Conservation (phyloP, 2,888 invertebrate genomes). For the Drosophila ezoana region DNA sequence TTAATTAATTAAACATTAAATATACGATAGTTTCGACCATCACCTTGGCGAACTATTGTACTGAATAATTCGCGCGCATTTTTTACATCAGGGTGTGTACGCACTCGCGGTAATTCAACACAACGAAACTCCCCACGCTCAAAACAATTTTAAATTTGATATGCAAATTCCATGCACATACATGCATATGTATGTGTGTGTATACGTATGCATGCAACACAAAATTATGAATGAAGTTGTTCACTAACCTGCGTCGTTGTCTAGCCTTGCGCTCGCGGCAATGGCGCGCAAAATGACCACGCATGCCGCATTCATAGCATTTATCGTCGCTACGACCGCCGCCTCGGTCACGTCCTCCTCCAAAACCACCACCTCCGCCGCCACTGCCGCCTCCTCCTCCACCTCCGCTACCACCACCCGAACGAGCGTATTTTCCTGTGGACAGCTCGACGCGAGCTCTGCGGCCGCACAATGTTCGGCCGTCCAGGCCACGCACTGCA, state of each 20-base stretch:
- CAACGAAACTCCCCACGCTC: conserved; percentile 50
- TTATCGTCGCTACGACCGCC: conserved; percentile 89
- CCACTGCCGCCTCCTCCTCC: conserved; percentile 62
- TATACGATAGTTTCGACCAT: not conserved
- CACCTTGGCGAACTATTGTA: not conserved
- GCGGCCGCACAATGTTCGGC: conserved; percentile 94
- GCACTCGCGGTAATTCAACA: conserved; percentile 34
- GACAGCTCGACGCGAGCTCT: conserved; percentile 96
- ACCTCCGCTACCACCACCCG: conserved; percentile 72
- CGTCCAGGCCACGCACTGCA: conserved; percentile 91
- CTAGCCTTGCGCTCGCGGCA: conserved; percentile 89
- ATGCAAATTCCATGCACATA: conserved; percentile 30
- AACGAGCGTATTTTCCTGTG: conserved; percentile 89
- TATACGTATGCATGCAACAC: conserved; percentile 35
- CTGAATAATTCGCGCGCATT: conserved; percentile 36
- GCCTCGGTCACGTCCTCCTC: conserved; percentile 86
- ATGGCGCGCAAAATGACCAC: conserved; percentile 97
- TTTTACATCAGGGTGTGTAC: conserved; percentile 27
- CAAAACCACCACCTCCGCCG: conserved; percentile 84
- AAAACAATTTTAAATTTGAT: conserved; percentile 59
- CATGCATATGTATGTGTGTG: conserved; percentile 20
- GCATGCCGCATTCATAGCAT: conserved; percentile 97
- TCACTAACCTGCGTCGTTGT: conserved; percentile 86
- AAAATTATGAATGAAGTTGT: conserved; percentile 61
- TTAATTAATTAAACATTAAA: no score